Conservation (phyloP, 2,888 invertebrate genomes). For the Drosophila austrosaltans region DNA sequence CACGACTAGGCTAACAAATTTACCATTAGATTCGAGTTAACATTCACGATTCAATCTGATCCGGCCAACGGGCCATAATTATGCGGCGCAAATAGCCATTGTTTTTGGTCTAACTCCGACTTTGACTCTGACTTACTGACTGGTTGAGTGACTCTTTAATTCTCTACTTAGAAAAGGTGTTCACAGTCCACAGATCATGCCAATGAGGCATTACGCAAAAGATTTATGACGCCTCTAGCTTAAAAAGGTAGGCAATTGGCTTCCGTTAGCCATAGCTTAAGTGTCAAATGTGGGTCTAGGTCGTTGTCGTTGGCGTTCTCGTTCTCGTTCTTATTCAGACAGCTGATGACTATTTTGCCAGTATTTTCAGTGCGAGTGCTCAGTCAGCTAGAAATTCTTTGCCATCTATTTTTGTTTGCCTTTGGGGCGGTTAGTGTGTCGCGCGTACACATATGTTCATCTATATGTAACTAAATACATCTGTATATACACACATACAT, state of each 20-base stretch:
- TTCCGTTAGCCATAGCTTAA: conserved; percentile 60
- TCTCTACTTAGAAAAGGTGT: conserved; percentile 43
- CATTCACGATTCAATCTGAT: conserved; percentile 28
- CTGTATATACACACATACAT: background rate
- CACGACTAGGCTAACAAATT: conserved; percentile 70
- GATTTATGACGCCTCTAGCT: conserved; percentile 70
- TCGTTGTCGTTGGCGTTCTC: conserved; percentile 36
- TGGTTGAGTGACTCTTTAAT: background rate
- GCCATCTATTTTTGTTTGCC: conserved; percentile 64
- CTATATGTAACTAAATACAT: conserved; percentile 25
- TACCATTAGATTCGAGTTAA: conserved; percentile 55
- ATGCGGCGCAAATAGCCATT: conserved; percentile 54
- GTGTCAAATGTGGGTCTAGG: conserved; percentile 66
- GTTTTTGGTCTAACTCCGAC: conserved; percentile 47
- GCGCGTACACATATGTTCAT: conserved; percentile 50
- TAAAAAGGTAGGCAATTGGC: conserved; percentile 20
- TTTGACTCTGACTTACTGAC: background rate
- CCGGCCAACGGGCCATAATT: conserved; percentile 52
- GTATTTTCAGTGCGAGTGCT: conserved; percentile 39
- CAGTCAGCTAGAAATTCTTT: conserved; percentile 71
- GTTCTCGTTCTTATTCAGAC: conserved; percentile 25
- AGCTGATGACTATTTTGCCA: conserved; percentile 49
- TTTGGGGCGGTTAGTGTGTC: conserved; percentile 59
- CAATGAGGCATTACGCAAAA: conserved; percentile 73
- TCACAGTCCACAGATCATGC: conserved; percentile 44